Conservation (phyloP, 2,888 invertebrate genomes). For the Drosophila crucigera region DNA sequence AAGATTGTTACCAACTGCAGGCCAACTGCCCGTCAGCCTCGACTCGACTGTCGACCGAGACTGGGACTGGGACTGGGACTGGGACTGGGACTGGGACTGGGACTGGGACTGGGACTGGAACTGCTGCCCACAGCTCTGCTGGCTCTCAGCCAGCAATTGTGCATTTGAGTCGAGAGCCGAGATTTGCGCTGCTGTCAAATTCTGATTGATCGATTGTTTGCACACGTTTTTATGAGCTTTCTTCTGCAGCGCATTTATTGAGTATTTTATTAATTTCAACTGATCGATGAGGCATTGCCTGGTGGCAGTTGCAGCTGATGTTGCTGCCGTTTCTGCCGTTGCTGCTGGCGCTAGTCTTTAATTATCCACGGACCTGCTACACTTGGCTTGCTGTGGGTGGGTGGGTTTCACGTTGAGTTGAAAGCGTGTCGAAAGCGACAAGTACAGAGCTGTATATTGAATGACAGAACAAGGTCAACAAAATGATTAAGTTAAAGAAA, state of each 20-base stretch:
- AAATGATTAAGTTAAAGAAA: constrained; percentile 14
- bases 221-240: constrained; percentile 79
- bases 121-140: constrained; percentile 5
- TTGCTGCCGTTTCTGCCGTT: background rate
- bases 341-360: constrained; percentile 27
- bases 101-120: background rate
- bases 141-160: constrained; percentile 21
- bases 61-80: background rate
- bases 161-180: constrained; percentile 32
- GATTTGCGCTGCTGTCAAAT: constrained; percentile 70
- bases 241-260: constrained; percentile 74
- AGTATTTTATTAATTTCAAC: constrained; percentile 80
- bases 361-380: constrained; percentile 40
- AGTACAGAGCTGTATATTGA: constrained; percentile 18
- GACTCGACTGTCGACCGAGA: constrained; percentile 14
- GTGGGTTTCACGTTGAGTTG: constrained; percentile 11
- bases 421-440: constrained; percentile 50
- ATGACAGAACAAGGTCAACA: constrained; percentile 37
- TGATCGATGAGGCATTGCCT: constrained; percentile 69
- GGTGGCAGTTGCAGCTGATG: constrained; percentile 19
- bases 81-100: background rate
- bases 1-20: constrained; percentile 77
- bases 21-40: constrained; percentile 64
- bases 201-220: constrained; percentile 81
- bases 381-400: constrained; percentile 21